A percentile compares a stretch with the other conserved stretches of the same genome.
Evolutionary conservation across 2,888 invertebrate genomes (phyloP).

Genomic region (Lottia gigantea): DNA sequence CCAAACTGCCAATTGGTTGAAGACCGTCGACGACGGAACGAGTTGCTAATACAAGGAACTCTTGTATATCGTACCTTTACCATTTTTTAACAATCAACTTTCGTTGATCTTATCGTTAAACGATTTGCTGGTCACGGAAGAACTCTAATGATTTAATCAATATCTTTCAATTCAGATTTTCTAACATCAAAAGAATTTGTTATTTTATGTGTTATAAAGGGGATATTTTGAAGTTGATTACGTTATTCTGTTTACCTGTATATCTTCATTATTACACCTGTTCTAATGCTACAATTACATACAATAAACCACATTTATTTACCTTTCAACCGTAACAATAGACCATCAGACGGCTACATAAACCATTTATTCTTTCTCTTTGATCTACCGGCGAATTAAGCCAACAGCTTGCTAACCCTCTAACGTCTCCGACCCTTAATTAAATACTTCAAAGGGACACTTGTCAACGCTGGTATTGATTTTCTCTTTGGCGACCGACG

Average conservation of each 20-base stretch:
- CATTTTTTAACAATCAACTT: too few relatives aligned
- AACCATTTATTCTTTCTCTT: background rate
- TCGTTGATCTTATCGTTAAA: too few relatives aligned
- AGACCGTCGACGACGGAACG: too few relatives aligned
- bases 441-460: constrained; percentile 7
- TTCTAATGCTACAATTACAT: background rate
- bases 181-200: too few relatives aligned
- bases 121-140: too few relatives aligned
- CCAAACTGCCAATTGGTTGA: too few relatives aligned
- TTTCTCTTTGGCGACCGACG: background rate
- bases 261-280: constrained; percentile 3
- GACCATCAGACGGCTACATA: background rate
- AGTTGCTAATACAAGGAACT: too few relatives aligned
- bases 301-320: constrained; percentile 6
- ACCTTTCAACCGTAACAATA: background rate
- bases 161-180: too few relatives aligned
- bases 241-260: background rate
- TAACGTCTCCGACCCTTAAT: background rate
- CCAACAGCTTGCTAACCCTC: constrained; percentile 7
- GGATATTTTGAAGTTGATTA: background rate
- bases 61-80: too few relatives aligned
- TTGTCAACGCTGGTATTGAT: constrained; percentile 8
- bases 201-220: too few relatives aligned
- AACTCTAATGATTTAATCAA: too few relatives aligned
- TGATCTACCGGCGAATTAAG: background rate